phyloP scores from a whole-genome alignment of 2,797 vertebrate genomes.

The Perodicticus potto region DNA sequence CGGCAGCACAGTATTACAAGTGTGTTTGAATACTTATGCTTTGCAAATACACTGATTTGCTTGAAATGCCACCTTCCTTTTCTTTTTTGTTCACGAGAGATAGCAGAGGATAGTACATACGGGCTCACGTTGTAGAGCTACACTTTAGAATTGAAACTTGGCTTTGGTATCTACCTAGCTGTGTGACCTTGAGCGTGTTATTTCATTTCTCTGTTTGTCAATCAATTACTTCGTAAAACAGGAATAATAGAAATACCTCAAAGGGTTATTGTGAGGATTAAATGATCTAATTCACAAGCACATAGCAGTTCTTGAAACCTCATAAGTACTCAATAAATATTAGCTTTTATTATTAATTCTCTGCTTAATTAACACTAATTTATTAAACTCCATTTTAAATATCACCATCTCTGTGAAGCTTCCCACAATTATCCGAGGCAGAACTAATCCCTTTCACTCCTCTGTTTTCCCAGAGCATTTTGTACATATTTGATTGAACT shows the following conservation, averaged over 20 bases:
- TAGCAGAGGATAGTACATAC: not conserved
- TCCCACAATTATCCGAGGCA: conserved; percentile 73
- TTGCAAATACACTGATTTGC: not conserved
- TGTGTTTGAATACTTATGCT: not conserved
- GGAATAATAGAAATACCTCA: not conserved
- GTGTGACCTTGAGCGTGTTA: conserved; percentile 33
- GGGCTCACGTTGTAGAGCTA: not conserved
- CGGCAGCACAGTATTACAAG: not conserved
- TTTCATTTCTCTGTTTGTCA: conserved; percentile 67
- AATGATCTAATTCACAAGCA: conserved; percentile 64
- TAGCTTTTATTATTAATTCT: conserved; percentile 83
- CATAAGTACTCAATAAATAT: conserved; percentile 79
- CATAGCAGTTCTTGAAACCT: conserved; percentile 56
- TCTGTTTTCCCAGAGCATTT: conserved; percentile 75
- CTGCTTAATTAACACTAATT: conserved; percentile 82
- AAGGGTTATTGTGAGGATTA: conserved; percentile 10
- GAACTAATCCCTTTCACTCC: conserved; percentile 77
- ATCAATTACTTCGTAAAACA: conserved; percentile 30
- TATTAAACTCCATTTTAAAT: conserved; percentile 79
- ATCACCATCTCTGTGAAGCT: conserved; percentile 77
- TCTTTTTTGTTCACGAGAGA: not conserved
- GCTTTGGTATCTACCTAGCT: not conserved
- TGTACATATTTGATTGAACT: conserved; percentile 79
- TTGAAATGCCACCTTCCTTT: not conserved
- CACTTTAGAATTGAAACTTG: not conserved